Evolutionary conservation across 2,888 invertebrate genomes (phyloP).

Genomic region (Tipula helvola): DNA sequence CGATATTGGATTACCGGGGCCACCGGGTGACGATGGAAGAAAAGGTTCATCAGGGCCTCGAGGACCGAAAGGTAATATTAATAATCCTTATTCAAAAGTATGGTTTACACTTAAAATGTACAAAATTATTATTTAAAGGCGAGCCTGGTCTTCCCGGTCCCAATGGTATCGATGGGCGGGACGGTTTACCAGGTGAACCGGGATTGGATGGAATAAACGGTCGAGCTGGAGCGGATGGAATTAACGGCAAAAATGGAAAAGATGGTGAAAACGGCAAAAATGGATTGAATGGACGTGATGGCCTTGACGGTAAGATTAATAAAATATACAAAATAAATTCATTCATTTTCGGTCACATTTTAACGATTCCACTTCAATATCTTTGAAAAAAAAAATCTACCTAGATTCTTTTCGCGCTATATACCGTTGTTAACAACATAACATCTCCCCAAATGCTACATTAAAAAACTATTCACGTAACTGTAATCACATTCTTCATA

Average conservation of each 20-base stretch:
- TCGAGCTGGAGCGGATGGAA: constrained; percentile 72
- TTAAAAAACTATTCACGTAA: neutral
- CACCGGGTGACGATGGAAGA: constrained; percentile 43
- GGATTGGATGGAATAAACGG: constrained; percentile 80
- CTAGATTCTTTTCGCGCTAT: neutral
- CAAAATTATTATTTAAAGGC: constrained; percentile 15
- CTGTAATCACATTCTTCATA: neutral
- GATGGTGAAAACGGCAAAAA: constrained; percentile 46
- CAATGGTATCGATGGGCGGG: constrained; percentile 69
- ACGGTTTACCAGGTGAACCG: constrained; percentile 83
- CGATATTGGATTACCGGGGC: constrained; percentile 48
- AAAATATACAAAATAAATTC: no score
- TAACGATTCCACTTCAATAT: no score
- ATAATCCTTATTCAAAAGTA: neutral
- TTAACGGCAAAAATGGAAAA: constrained; percentile 57
- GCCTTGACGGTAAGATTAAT: constrained; percentile 24
- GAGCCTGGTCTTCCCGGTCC: constrained; percentile 53
- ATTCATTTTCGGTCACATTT: no score
- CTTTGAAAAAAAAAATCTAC: no score
- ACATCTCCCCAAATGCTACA: neutral
- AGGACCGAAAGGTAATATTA: constrained; percentile 28
- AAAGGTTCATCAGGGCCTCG: constrained; percentile 27
- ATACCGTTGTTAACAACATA: neutral
- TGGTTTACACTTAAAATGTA: no score
- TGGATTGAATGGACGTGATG: constrained; percentile 60